Percentiles rank a stretch among this genome's conserved stretches.
These are phyloP conservation scores for Numenius phaeopus DNA, from an alignment of 2,797 vertebrate species.

Conservation along the genomic window DNA sequence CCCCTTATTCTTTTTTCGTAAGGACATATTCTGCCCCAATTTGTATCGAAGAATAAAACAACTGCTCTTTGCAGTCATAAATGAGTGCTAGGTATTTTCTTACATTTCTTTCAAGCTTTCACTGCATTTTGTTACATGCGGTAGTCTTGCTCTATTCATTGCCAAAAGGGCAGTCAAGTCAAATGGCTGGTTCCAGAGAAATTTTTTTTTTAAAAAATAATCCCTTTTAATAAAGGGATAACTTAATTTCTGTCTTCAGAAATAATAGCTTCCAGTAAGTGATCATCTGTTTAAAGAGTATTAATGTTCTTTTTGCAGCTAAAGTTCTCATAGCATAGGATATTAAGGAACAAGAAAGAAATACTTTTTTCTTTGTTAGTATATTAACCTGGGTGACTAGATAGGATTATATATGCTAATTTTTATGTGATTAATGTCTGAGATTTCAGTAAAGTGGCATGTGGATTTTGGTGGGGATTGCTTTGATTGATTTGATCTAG, in stretches of 20 bases:
- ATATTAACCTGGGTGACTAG: background rate
- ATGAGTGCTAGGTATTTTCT: background rate
- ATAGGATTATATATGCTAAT: background rate
- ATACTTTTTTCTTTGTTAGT: background rate
- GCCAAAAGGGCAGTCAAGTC: background rate
- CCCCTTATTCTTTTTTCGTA: background rate
- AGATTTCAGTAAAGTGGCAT: background rate
- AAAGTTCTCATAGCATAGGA: background rate
- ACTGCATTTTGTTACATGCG: background rate
- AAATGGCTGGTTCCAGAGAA: background rate
- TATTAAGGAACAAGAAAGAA: background rate
- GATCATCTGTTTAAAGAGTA: background rate
- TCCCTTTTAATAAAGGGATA: background rate
- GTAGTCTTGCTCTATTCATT: background rate
- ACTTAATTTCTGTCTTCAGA: background rate
- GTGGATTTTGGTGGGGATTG: background rate
- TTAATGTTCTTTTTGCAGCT: background rate
- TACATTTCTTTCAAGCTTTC: background rate
- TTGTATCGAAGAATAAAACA: background rate
- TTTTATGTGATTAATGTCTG: background rate
- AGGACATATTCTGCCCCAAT: background rate
- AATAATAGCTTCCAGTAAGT: background rate
- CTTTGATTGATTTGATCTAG: background rate
- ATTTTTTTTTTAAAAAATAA: background rate
- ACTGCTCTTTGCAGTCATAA: background rate